A percentile compares a stretch with the other conserved stretches of the same genome.
These are phyloP conservation scores for Siniperca scherzeri DNA, from an alignment of 2,797 vertebrate genomes.

Conservation along the genomic window DNA sequence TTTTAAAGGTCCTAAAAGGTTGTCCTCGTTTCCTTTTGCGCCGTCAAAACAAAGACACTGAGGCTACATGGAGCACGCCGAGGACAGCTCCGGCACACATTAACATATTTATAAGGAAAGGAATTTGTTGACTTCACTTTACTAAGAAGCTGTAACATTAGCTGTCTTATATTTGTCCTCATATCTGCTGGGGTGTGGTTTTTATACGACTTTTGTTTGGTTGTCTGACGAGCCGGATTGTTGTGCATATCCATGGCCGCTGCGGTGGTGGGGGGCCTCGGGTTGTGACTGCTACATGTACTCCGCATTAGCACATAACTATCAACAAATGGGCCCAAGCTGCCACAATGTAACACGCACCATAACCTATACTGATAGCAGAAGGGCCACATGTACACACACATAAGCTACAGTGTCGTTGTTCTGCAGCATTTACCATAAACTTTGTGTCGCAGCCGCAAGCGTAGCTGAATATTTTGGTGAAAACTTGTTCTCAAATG, in stretches of 20 bases:
- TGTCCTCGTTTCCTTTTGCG: conserved; percentile 60
- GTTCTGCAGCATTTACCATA: conserved; percentile 29
- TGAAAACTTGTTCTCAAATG: conserved; percentile 21
- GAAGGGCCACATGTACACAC: background rate
- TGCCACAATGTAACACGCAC: background rate
- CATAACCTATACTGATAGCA: background rate
- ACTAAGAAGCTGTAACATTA: too few species aligned
- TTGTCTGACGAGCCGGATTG: conserved; percentile 35
- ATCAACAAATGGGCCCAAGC: conserved; percentile 44
- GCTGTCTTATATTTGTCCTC: background rate
- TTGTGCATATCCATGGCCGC: conserved; percentile 64
- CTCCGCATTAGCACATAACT: conserved; percentile 51
- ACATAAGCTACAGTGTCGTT: background rate
- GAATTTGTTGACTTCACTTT: background rate
- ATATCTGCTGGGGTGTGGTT: too few species aligned
- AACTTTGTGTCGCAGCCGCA: conserved; percentile 73
- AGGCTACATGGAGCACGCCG: conserved; percentile 64
- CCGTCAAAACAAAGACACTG: conserved; percentile 84
- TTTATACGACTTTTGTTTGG: conserved; percentile 11
- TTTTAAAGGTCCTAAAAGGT: conserved; percentile 41
- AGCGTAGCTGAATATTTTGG: conserved; percentile 44
- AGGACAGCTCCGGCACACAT: conserved; percentile 42
- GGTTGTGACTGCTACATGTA: conserved; percentile 60
- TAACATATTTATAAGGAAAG: background rate
- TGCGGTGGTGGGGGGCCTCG: conserved; percentile 64